Evolutionary conservation across 2,888 invertebrate species (phyloP), one percentile per base, ranked within the genome.

Genomic region (Melanchra persicariae): DNA sequence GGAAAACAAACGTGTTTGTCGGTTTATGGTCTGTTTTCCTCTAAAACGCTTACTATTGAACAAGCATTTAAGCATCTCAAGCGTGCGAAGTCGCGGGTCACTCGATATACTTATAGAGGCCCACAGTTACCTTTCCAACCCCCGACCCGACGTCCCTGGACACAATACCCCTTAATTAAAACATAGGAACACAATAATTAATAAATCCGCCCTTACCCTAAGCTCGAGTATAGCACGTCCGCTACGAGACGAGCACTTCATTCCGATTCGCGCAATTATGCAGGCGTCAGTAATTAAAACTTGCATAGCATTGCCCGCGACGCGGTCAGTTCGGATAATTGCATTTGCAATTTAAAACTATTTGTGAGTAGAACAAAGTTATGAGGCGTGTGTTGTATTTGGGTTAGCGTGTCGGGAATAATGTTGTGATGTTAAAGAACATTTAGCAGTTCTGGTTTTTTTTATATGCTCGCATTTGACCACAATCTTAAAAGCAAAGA

Each of bases 291-390:
- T 86, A 88, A 89, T 90, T 89, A 89, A 89, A 88, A 85, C 85
- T 85, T 77, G 87, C 83, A 81, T 79, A 78, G 82, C 72, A 74
- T 74, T 62, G 70, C 79, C 74, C 70, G 40, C 62, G 78, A 52
- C 73, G 74, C 84, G 84, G 87, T 87, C 87, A 82, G 80, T 77
- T 49, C 70, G 65, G 77, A 85, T 88, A 88, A 89, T 90, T 89
- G 87, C 88, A 90, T 90, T 90, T 88, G 89, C 89, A 90, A 90
- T 90, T 88, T 90, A 89, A 90, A 90, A 88, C 87, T 87, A 89
- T 89, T 87, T 87, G 87, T 70, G 82, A 84, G 79, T 74, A 79
- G 79, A 74, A 70, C 63, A 64, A 74, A 74, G 75, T 79, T 79
- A 78, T 82, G 82, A 83, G 30, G 19, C 64, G 61, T 77, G 67